Percentiles rank a stretch among this genome's conserved stretches.
These are phyloP conservation scores for Heliconius erato DNA, from an alignment of 2,888 invertebrate genomes.

Conservation along the genomic window DNA sequence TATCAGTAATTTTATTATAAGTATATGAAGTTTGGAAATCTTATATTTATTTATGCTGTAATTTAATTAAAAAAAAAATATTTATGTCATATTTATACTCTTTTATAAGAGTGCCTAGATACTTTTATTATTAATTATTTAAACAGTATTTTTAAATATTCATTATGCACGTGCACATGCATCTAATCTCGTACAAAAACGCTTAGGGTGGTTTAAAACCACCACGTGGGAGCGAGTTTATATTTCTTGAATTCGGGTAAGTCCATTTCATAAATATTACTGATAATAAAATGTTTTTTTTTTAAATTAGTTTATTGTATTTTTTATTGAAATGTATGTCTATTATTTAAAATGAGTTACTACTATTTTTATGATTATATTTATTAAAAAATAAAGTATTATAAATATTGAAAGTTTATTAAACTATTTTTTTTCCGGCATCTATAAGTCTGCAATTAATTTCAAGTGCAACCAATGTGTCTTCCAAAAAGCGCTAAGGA, in stretches of 20 bases:
- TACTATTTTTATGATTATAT: neutral
- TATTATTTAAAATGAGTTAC: neutral
- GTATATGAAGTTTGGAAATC: neutral
- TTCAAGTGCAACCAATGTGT: neutral
- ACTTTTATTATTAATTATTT: neutral
- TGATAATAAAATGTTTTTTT: no score
- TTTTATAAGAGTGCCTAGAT: neutral
- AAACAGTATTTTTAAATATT: slow-evolving; percentile 3
- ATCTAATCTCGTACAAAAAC: slow-evolving; percentile 18
- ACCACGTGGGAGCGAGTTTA: slow-evolving; percentile 10
- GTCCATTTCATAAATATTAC: neutral
- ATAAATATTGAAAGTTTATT: no score
- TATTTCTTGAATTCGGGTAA: neutral
- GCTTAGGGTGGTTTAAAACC: neutral
- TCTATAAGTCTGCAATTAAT: neutral
- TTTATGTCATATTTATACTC: neutral
- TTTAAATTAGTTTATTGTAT: neutral
- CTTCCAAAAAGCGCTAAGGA: neutral
- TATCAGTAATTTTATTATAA: no score
- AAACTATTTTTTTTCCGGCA: no score
- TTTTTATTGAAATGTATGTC: neutral
- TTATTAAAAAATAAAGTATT: no score
- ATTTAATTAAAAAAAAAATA: neutral
- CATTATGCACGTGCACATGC: slow-evolving; percentile 9
- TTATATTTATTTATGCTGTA: neutral